Conservation (phyloP, 2,113 vertebrate genomes). For the Otus sunia region DNA sequence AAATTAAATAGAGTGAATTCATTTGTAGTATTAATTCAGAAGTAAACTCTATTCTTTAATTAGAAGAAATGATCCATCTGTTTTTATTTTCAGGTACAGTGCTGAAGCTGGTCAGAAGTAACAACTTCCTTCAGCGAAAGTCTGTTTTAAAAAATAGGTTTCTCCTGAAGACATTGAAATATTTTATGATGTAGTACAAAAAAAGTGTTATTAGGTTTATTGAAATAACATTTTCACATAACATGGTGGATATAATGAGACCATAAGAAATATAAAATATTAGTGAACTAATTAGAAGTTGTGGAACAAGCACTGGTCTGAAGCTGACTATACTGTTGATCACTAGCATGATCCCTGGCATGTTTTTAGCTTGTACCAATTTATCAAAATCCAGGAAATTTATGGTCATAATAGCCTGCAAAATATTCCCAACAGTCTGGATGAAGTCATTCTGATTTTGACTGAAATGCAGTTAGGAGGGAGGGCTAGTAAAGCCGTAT, state of each 20-base stretch:
- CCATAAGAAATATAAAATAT: neutral
- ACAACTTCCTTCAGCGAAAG: neutral
- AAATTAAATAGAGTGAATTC: neutral
- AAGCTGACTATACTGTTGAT: neutral
- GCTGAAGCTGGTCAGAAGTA: neutral
- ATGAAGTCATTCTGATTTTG: neutral
- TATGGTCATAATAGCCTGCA: neutral
- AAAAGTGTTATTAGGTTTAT: neutral
- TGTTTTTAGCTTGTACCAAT: neutral
- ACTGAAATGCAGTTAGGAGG: neutral
- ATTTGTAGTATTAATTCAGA: neutral
- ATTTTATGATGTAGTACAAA: neutral
- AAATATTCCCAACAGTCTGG: neutral
- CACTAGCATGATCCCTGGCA: neutral
- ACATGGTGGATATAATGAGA: neutral
- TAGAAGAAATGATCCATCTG: neutral
- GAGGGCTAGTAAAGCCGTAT: neutral
- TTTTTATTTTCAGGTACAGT: neutral
- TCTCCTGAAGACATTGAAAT: neutral
- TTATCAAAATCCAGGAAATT: neutral
- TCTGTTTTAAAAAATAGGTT: neutral
- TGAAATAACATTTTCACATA: neutral
- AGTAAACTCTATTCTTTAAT: neutral
- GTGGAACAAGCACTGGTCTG: neutral
- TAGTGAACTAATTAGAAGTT: neutral